Percentiles rank a stretch among this genome's conserved stretches.
These are phyloP conservation scores for Tipula helvola DNA, from an alignment of 2,888 invertebrate genomes.

Conservation along the genomic window DNA sequence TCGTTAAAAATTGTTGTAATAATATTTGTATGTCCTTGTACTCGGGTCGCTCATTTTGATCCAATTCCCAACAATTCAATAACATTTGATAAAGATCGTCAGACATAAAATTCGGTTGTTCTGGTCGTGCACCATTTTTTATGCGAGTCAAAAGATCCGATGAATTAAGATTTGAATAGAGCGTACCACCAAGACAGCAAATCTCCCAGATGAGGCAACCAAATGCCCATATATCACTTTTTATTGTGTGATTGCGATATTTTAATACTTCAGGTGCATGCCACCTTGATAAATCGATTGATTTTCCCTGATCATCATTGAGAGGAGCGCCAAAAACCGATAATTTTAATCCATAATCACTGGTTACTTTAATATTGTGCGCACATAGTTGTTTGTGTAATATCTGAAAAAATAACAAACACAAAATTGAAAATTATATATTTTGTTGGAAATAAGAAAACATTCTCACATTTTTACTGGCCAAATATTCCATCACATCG, in stretches of 20 bases:
- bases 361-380: constrained; percentile 54
- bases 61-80: constrained; percentile 73
- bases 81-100: constrained; percentile 72
- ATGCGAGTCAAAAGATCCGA: constrained; percentile 56
- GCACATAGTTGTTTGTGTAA: constrained; percentile 63
- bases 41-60: constrained; percentile 64
- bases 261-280: constrained; percentile 64
- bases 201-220: constrained; percentile 76
- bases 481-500: constrained; percentile 57
- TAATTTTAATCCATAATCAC: constrained; percentile 55
- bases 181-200: constrained; percentile 62
- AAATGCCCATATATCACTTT: constrained; percentile 75
- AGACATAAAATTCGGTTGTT: constrained; percentile 59
- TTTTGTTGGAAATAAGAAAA: neutral
- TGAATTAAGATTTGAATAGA: constrained; percentile 54
- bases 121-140: constrained; percentile 55
- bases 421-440: neutral
- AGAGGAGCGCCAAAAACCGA: constrained; percentile 64
- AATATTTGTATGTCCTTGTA: constrained; percentile 47
- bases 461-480: constrained; percentile 41
- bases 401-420: constrained; percentile 34
- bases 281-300: constrained; percentile 67
- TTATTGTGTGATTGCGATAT: constrained; percentile 51
- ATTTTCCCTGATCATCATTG: constrained; percentile 49
- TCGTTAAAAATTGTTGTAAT: constrained; percentile 32